Evolutionary conservation across 1,140 invertebrate genomes (phyloP), one percentile per base, ranked within the genome.

Genomic region (Drosophila mojavensis): DNA sequence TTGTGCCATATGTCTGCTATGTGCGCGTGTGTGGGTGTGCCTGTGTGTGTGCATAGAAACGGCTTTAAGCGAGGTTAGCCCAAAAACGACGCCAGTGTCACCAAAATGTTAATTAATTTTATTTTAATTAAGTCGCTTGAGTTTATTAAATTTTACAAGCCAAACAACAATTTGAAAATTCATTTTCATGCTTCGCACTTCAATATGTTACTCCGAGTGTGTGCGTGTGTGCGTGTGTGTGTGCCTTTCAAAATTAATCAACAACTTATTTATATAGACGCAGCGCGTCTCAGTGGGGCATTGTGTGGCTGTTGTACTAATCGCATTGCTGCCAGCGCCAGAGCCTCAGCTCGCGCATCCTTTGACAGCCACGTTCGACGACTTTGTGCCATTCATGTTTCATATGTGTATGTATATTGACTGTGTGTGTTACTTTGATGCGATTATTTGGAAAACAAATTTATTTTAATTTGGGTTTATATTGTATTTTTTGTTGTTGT

Each of bases 201-300:
- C 20, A 24, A 24, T 75, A 17, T 50, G 43, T 43, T n/a, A 5
- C 13, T 15, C 1, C 9, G 17, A 11, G 50, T 74, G 59, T 53
- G 20, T 36, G 30, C 30, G 13, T 15, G 6, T 69, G 45, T 66
- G 58, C 53, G 10, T 62, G 15, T 48, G 13, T 36, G 6, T n/a
- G 2, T n/a, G 55, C 77, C 61, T 77, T 85, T 75, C 81, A 63
- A 85, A 85, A 78, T 86, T 86, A 85, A 85, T 85, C 78, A 85
- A 86, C 78, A 85, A 78, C 74, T 75, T 81, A 85, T 78, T 81
- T 78, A 72, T 69, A 77, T 81, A 75, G 79, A 36, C 47, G 65
- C 64, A 68, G 55, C 58, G 33, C 20, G 43, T 41, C 30, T 28
- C 41, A 11, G 26, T 15, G 51, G 47, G 20, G 13, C 63, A 36